Base-by-base conservation (phyloP, 2,113 vertebrate genomes). In the Dicentrarchus labrax region DNA sequence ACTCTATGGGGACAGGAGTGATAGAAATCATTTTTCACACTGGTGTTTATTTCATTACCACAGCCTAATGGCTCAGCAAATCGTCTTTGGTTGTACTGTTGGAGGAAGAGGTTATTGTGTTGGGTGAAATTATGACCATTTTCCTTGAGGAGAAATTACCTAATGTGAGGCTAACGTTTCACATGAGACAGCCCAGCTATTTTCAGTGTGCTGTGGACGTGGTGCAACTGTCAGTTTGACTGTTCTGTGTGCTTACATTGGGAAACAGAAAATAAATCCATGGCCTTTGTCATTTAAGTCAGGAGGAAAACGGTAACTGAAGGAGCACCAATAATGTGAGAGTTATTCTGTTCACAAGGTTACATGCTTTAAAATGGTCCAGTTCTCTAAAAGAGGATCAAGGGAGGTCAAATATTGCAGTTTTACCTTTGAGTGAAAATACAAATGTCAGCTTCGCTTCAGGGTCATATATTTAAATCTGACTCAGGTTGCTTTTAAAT, bases 41-140 rank as follows among this genome's bases (percentile, higher is more conserved):
- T 59, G 43, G 85, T 86, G 80, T 86, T 94, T 92, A 94, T 95
- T 94, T 91, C 90, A 94, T 95, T 95, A 95, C 53, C 2, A 22
- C 60, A 5, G 83, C 74, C 89, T 91, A 93, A 92, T 94, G 92
- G 89, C 80, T 88, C 65, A 43, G 84, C 87, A 92, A 93, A 91
- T 92, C 16, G 80, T 91, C 76, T 83, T 92, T 78, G 89, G 83
- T 81, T 41, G 80, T 91, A 22, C 66, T 80, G 75, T 70, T 76
- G 70, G 91, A 88, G 91, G 92, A 91, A 91, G 88, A 65, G 47
- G 83, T 82, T 88, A 89, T 89, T 89, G 77, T 82, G 69, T 88
- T 89, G 90, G 88, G 61, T 66, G 62, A 86, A 88, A 91, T 87
- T 81, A 83, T 83, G 84, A 77, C 66, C 75, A 76, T 85, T 88